Evolutionary conservation across 2,797 vertebrate genomes (phyloP), one percentile per base, ranked within the genome.

Genomic region (Melanotaenia trifasciata): DNA sequence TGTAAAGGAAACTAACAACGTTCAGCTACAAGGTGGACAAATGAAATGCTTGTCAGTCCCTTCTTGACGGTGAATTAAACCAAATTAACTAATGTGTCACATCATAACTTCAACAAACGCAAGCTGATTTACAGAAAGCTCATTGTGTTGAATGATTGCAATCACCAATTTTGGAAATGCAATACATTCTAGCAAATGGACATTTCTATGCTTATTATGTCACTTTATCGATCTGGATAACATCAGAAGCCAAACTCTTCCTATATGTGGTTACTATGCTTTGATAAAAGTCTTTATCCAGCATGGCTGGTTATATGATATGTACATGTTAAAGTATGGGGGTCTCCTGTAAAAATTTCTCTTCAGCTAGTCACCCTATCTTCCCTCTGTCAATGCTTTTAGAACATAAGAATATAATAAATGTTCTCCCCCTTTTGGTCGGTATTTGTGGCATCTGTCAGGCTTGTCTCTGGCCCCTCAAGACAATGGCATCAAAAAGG

Each of bases 401-500:
- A 83, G 72, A 79, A 76, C 8, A 79, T 79, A 80, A 83, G 72
- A 79, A 76, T 9, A 79, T 79, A 80, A 84, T 83, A 83, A 91
- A 89, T 78, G 74, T 63, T 38, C 77, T 64, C 61, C 50, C 61
- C 10, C 35, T 58, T 83, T 87, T 50, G 76, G 62, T 70, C 4
- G 66, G 85, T 83, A 89, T 93, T 90, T 91, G 88, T 16, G 79
- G 84, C 91, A 94, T 91, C 87, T 89, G 83, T 73, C 80, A 61
- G 67, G 74, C 66, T 85, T 11, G 74, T 87, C 76, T 83, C 72
- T 84, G 86, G 84, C 81, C 87, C 80, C 76, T 84, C 12, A 90
- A 92, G 90, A 92, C 89, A 93, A 94, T 92, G 85, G 91, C 84
- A 90, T 82, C 38, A 84, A 86, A 81, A 84, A 87, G 20, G 20